These are phyloP conservation scores for Montipora sp. DNA, from an alignment of 64 coral and sea anemone genomes.

Conservation along the genomic window DNA sequence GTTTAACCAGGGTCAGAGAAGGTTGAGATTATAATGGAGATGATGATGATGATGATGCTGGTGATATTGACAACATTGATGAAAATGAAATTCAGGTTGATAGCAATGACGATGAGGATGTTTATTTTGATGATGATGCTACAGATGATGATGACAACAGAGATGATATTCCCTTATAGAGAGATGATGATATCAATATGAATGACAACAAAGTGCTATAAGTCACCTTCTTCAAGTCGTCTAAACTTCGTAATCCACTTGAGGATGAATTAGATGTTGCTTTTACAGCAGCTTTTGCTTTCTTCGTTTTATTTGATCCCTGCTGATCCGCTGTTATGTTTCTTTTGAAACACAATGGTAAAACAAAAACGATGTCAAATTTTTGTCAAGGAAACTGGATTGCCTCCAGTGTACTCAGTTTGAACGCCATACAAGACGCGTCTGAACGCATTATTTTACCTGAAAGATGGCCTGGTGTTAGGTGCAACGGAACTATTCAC, in stretches of 20 bases:
- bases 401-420: not conserved
- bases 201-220: not conserved
- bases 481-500: not conserved
- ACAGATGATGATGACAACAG: too few relatives aligned
- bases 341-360: not conserved
- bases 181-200: not conserved
- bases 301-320: not conserved
- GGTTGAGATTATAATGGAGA: too few relatives aligned
- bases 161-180: too few relatives aligned
- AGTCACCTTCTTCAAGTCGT: conserved; percentile 87
- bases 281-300: not conserved
- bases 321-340: not conserved
- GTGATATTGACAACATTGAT: too few relatives aligned
- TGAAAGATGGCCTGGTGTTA: not conserved
- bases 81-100: too few relatives aligned
- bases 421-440: not conserved
- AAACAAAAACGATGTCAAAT: not conserved
- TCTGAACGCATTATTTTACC: not conserved
- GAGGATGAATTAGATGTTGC: not conserved
- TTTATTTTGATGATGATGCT: too few relatives aligned
- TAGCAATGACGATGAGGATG: too few relatives aligned
- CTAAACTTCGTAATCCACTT: conserved; percentile 77
- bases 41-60: too few relatives aligned
- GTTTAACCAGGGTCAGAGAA: too few relatives aligned
- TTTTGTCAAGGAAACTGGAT: not conserved